Conservation (phyloP, 1,140 invertebrate species). For the Camponotus pennsylvanicus region DNA sequence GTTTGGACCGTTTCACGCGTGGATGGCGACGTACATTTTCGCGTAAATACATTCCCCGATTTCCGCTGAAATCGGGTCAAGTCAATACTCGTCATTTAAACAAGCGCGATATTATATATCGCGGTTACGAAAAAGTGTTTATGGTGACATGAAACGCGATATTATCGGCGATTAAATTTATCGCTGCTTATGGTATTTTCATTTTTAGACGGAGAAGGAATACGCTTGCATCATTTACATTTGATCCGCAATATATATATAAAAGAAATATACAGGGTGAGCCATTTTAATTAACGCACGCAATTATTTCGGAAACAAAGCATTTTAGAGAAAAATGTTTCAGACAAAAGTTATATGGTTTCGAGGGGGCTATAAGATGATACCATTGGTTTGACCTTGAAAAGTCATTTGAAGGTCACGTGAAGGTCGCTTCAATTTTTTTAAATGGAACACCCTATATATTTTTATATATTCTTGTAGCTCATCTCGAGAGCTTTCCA, state of each 20-base stretch:
- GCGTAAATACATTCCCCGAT: slow-evolving; percentile 18
- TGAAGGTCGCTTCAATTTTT: too few species aligned
- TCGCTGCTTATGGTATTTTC: background rate
- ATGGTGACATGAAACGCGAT: background rate
- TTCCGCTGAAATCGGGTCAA: slow-evolving; percentile 32
- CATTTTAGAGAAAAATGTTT: too few species aligned
- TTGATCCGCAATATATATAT: background rate
- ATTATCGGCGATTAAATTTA: slow-evolving; percentile 42
- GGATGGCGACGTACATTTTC: slow-evolving; percentile 20
- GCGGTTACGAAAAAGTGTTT: slow-evolving; percentile 28
- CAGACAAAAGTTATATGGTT: too few species aligned
- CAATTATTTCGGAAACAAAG: too few species aligned
- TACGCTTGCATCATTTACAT: background rate
- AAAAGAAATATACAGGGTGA: background rate
- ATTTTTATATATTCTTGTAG: too few species aligned
- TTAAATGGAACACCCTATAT: too few species aligned
- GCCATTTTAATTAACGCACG: too few species aligned
- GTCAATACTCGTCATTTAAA: slow-evolving; percentile 56
- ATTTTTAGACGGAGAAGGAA: background rate
- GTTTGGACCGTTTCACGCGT: background rate
- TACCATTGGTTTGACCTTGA: too few species aligned
- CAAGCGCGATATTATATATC: slow-evolving; percentile 12
- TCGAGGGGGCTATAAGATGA: too few species aligned
- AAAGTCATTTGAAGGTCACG: too few species aligned
- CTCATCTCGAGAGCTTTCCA: too few species aligned